Evolutionary conservation across 1,140 invertebrate species (phyloP).

Genomic region (Drosophila triauraria): DNA sequence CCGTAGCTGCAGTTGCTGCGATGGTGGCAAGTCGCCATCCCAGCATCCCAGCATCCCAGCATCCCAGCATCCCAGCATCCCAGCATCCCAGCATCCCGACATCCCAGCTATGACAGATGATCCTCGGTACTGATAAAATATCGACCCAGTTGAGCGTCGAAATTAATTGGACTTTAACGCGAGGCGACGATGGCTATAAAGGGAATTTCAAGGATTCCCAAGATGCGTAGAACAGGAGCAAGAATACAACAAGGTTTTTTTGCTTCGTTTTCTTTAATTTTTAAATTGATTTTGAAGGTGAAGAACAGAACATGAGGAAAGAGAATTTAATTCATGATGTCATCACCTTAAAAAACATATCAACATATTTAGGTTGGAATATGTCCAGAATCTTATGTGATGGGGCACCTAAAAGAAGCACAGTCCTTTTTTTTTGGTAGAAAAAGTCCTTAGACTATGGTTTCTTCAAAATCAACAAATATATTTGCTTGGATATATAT

Average conservation of each 20-base stretch:
- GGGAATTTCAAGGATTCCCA: neutral
- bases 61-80: neutral
- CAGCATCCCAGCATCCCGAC: neutral
- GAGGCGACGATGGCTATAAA: conserved; percentile 40
- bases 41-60: neutral
- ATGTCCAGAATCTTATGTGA: no score
- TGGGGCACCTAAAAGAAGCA: no score
- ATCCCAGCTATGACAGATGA: conserved; percentile 36
- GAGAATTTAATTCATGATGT: neutral
- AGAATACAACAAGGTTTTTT: neutral
- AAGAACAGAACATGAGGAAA: no score
- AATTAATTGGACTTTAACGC: conserved; percentile 55
- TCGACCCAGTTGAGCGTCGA: conserved; percentile 43
- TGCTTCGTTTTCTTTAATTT: neutral
- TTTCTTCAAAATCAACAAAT: no score
- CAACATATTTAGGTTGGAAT: neutral
- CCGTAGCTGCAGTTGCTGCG: neutral
- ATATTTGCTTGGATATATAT: no score
- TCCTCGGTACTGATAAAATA: conserved; percentile 29
- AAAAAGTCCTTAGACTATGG: no score
- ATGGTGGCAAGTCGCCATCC: conserved; percentile 22
- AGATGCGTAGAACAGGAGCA: conserved; percentile 47
- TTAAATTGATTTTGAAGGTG: neutral
- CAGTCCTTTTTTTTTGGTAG: no score
- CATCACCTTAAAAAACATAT: neutral